Base-by-base conservation (phyloP, 2,113 vertebrate genomes). In the Sturnus vulgaris region DNA sequence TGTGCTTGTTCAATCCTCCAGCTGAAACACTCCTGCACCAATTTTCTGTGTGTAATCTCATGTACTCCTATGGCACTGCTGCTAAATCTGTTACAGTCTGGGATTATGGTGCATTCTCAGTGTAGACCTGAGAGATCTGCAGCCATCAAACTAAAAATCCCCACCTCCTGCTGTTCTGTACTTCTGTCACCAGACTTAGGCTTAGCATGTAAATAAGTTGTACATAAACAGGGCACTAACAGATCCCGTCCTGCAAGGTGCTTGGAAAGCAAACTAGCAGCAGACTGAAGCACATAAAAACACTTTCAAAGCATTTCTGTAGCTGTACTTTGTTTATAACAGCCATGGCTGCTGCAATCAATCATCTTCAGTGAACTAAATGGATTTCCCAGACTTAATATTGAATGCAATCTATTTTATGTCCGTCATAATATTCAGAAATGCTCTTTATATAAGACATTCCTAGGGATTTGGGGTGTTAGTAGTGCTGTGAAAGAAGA, bases 361-460 rank as follows among this genome's bases (percentile, higher is more conserved):
- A 46, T 94, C 75, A 71, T 60, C 65, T 77, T 60, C 66, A 86
- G 73, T n/a, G 57, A 91, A 77, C 33, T 77, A 63, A 92, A 95
- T 93, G 71, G 66, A 66, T 92, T 94, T 95, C 63, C 75, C 90
- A 95, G 86, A 69, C 55, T 85, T 73, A 53, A 76, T 59, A 72
- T 33, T 85, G 66, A 91, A 76, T 65, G 63, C 35, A 69, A 79
- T 82, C 42, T 82, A 79, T 91, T 85, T 90, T 79, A 90, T 30
- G 35, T 73, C 18, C 11, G 40, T 85, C 2, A 5, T 44, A 88
- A 91, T 82, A 89, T 42, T 90, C 82, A 91, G 82, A 90, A 92
- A 80, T 70, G 77, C 28, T 76, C 35, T 87, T 91, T 85, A 53
- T 73, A 52, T 37, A 65, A 63, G 61, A 42, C 46, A 61, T 72